Evolutionary conservation across 1,140 invertebrate species (phyloP).

Genomic region (Penaeus chinensis): DNA sequence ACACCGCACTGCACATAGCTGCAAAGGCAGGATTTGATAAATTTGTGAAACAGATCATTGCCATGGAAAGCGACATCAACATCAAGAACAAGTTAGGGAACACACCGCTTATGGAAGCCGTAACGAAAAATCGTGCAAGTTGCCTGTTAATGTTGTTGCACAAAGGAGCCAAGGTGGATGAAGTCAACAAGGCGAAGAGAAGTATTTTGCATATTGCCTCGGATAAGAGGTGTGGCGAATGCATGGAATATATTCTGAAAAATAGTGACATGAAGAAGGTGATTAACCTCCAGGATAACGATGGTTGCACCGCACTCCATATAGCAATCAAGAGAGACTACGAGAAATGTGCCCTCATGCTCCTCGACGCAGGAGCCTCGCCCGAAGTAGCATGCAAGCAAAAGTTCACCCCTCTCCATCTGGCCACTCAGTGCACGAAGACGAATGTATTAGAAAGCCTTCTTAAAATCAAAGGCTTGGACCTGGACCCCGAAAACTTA

Average conservation of each 20-base stretch:
- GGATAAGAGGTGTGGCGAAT: neutral
- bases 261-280: neutral
- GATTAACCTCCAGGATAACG: neutral
- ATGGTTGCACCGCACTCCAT: neutral
- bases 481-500: neutral
- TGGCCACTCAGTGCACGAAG: neutral
- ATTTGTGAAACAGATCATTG: neutral
- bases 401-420: neutral
- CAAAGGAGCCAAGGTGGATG: neutral
- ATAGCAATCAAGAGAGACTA: neutral
- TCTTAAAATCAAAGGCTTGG: neutral
- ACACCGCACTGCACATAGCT: neutral
- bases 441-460: neutral
- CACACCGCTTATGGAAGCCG: constrained; percentile 8
- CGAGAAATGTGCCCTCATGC: neutral
- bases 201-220: neutral
- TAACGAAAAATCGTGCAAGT: neutral
- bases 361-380: neutral
- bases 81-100: neutral
- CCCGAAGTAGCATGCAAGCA: neutral
- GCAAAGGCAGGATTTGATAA: neutral
- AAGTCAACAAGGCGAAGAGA: neutral
- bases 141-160: neutral
- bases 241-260: neutral
- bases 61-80: neutral